Percentiles rank a stretch among this genome's conserved stretches.
phyloP scores from a whole-genome alignment of 2,888 invertebrate species.

The Fissipunctia ypsillon region DNA sequence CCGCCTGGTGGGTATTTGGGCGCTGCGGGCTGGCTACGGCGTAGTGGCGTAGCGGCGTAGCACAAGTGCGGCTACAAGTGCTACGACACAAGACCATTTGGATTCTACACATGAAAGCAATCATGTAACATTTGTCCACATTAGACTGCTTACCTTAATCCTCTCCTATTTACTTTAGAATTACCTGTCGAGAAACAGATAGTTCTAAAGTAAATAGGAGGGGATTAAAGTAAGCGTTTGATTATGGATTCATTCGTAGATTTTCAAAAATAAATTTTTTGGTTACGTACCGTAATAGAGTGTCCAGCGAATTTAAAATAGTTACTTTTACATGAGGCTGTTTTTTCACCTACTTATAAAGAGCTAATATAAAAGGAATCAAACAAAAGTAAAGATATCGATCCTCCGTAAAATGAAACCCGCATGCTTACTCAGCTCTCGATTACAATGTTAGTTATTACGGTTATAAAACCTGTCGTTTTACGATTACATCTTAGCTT shows the following conservation, averaged over 20 bases:
- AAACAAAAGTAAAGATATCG: constrained; percentile 40
- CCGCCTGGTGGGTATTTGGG: constrained; percentile 77
- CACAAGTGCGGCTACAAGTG: constrained; percentile 60
- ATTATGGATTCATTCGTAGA: background rate
- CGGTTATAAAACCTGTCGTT: constrained; percentile 60
- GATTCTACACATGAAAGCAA: constrained; percentile 68
- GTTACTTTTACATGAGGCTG: background rate
- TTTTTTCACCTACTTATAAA: background rate
- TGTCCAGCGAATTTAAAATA: background rate
- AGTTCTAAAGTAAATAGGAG: too few relatives aligned
- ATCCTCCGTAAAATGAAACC: constrained; percentile 56
- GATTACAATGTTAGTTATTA: constrained; percentile 67
- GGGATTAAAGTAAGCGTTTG: too few relatives aligned
- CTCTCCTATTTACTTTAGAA: constrained; percentile 3
- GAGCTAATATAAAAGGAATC: too few relatives aligned
- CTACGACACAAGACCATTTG: constrained; percentile 59
- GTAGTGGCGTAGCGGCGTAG: constrained; percentile 59
- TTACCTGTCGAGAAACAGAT: too few relatives aligned
- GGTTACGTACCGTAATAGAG: background rate
- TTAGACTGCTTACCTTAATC: constrained; percentile 48
- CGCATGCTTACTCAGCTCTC: constrained; percentile 63
- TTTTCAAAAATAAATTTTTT: background rate
- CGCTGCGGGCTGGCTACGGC: constrained; percentile 61
- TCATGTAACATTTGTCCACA: constrained; percentile 63
- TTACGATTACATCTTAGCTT: constrained; percentile 54